Base-by-base conservation (phyloP, 2,888 invertebrate genomes). In the Iselma pallidipennis region DNA sequence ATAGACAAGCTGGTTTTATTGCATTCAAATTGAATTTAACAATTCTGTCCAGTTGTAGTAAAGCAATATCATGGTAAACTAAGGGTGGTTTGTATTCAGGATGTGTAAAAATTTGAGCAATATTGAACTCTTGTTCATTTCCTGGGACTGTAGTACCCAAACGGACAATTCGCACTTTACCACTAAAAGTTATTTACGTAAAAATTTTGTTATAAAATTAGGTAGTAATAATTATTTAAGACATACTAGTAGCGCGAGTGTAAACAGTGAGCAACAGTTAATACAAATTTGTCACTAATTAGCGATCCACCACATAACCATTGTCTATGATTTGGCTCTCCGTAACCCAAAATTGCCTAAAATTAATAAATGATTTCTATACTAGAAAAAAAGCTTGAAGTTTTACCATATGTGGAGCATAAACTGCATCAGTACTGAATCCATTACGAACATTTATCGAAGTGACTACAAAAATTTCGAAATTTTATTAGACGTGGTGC, bases 221-320 rank as follows among this genome's bases (percentile, higher is more conserved):
- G n/a, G n/a, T n/a, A n/a, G n/a, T n/a, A n/a, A n/a, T n/a, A n/a
- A n/a, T n/a, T n/a, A n/a, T n/a, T n/a, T 1, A 2, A 4, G 9
- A 67, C 69, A 60, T 64, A 72, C 70, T 57, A 52, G 53, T 66
- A 57, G 49, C 25, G 23, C 2, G 63, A 56, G 25, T 29, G 37
- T n/a, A 66, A 76, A 69, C 90, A 90, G 74, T 90, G 90, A 0
- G 88, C 89, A 0, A 89, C 89, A 0, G 89, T 87, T 6, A 90
- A 74, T 29, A 91, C 84, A 75, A 84, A 88, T 6, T 80, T 79
- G 0, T 86, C 71, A 55, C 87, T 87, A 57, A 91, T 85, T n/a
- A 91, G 80, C 5, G 85, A 83, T 0, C 89, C 90, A 0, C 90
- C 90, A 69, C 90, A 90, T 3, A 68, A 69, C 82, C 86, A 87